These are phyloP conservation scores for Lasioglossum villosulum DNA, from an alignment of 2,888 invertebrate species.

Conservation along the genomic window DNA sequence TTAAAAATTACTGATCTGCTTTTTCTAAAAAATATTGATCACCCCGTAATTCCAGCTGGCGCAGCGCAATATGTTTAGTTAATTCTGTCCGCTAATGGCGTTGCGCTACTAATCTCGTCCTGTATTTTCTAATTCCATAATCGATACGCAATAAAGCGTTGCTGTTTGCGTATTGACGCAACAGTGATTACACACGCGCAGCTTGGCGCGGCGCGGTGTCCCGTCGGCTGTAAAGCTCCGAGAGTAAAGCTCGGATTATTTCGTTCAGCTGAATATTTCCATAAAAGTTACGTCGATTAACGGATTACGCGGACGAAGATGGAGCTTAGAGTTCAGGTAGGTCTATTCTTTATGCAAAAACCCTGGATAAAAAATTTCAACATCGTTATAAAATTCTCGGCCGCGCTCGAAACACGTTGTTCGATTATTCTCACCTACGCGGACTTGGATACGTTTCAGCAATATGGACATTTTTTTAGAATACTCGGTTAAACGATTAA, in stretches of 20 bases:
- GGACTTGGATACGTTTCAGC: not conserved
- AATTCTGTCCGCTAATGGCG: slow-evolving; percentile 31
- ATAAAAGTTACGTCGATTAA: slow-evolving; percentile 53
- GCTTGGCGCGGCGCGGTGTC: not conserved
- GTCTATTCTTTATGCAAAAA: not conserved
- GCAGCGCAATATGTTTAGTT: not conserved
- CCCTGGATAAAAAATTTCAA: not conserved
- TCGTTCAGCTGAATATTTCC: slow-evolving; percentile 28
- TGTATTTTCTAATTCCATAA: slow-evolving; percentile 58
- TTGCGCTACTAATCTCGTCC: slow-evolving; percentile 36
- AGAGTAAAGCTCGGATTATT: slow-evolving; percentile 50
- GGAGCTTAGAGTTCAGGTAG: not conserved
- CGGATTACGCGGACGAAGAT: slow-evolving; percentile 26
- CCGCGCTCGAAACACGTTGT: not conserved
- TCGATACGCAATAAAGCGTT: slow-evolving; percentile 51
- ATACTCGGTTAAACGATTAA: not conserved
- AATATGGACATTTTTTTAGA: not conserved
- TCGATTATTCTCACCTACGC: not conserved
- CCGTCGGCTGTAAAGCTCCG: slow-evolving; percentile 40
- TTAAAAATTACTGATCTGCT: no score
- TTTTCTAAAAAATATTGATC: not conserved
- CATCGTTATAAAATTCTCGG: not conserved
- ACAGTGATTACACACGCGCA: slow-evolving; percentile 46
- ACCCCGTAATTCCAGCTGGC: not conserved
- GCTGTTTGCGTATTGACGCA: slow-evolving; percentile 45